Base-by-base conservation (phyloP, 53 echinoderm and acorn worm species). In the Holothuria scabra region DNA sequence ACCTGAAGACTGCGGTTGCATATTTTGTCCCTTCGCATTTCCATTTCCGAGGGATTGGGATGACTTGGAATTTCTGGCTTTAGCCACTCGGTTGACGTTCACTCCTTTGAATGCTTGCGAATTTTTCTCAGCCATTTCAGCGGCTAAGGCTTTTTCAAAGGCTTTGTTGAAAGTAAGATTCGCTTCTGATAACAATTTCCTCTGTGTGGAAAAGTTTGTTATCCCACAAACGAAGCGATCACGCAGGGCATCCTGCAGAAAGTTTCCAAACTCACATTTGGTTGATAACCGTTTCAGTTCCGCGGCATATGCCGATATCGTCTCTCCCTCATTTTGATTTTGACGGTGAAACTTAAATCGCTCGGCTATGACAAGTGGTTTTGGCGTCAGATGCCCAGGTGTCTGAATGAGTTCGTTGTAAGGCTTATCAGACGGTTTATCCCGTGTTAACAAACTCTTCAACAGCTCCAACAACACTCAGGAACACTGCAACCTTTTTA, bases 211-310 rank as follows among this genome's bases (percentile, higher is more conserved):
- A 2, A 62, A 83, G 30, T 83, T 66, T 37, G 63, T 44, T 10
- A 91, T 46, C 18, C 91, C 88, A 74, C 91, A 88, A 67, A 67
- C 67, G 14, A 67, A 67, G 37, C 88, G 66, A 74, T 91, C 88
- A 28, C 85, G 64, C 4, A 91, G 62, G 28, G 85, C 91, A 16
- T 91, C 82, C 24, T 91, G 58, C 32, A 91, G 63, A 63, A 83
- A 88, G 16, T 56, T 46, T 1, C 88, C 85, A 74, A 91, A 91
- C 3, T 91, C 81, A 76, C 91, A 91, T 28, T 88, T 35, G n/a
- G 84, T 81, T 19, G 91, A 46, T 52, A 91, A 66, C 28, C 33
- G 23, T 3, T 35, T 35, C 35, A 35, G 35, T 65, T 87, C 84
- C 13, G 87, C 87, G 16, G 83, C 23, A 59, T 84, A 87, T 31